Evolutionary conservation across 1,140 invertebrate species (phyloP), one percentile per base, ranked within the genome.

Genomic region (Pogonomyrmex barbatus): DNA sequence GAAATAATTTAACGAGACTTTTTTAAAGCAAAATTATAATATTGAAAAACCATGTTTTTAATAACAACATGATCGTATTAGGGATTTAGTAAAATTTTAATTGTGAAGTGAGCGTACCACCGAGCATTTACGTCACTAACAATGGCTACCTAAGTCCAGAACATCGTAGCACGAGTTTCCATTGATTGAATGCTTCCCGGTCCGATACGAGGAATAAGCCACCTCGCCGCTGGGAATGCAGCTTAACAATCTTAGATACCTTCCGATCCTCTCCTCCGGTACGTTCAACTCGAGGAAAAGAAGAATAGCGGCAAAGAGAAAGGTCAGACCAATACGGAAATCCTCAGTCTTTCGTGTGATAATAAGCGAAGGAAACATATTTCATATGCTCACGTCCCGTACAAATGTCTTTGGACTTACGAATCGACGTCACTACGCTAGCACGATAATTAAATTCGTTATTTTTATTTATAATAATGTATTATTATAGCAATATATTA

Each of bases 261-360:
- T 56, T 30, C 56, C 45, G 8, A 30, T 39, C 24, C 42, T 67
- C 65, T 73, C 52, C 45, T 76, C 42, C 36, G 10, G 36, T 30
- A 42, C 36, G 8, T 45, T 56, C 54, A 67, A 60, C 30, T 24
- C 39, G 30, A 24, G 54, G 47, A 73, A 88, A 56, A 76, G 47
- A 24, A 68, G 87, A 76, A 54, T 71, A 82, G 42, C 54, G 33
- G 54, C 54, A 54, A 71, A 91, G 93, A 93, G 92, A 94, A 94
- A 94, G 93, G 91, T 94, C 92, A 93, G 90, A n/a, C 88, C 86
- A 84, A 93, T 86, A 71, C 92, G 91, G 93, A 94, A 94, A 92
- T 93, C 73, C 68, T 76, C 17, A 42, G 62, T 45, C 47, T 62
- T 36, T 65, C 78, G 63, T 86, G 86, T 89, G 91, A 91, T 91